Percentiles rank a stretch among this genome's conserved stretches.
These are phyloP conservation scores for Falcunculus frontatus DNA, from an alignment of 2,113 vertebrate genomes.

Conservation along the genomic window DNA sequence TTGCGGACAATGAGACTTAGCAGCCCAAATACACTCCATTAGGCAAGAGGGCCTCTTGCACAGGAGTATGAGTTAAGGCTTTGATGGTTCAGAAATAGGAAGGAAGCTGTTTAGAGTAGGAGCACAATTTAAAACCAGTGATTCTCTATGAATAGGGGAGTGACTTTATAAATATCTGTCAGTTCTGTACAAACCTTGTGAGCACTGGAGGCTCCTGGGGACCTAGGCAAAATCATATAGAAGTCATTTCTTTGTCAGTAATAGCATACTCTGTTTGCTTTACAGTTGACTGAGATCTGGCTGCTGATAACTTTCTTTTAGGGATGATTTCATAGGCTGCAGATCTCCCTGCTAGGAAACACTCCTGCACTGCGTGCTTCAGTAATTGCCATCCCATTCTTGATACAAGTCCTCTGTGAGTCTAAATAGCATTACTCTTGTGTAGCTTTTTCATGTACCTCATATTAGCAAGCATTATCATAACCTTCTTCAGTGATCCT, in stretches of 20 bases:
- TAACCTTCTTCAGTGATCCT: background rate
- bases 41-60: background rate
- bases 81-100: background rate
- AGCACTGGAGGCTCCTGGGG: background rate
- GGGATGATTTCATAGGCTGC: background rate
- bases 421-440: background rate
- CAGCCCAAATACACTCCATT: background rate
- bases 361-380: rapidly evolving
- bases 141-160: background rate
- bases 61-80: background rate
- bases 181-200: background rate
- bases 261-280: background rate
- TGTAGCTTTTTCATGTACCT: background rate
- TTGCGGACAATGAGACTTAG: background rate
- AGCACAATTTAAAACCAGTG: background rate
- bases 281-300: background rate
- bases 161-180: background rate
- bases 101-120: background rate
- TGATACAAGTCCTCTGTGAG: background rate
- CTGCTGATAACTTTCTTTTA: background rate
- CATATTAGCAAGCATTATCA: background rate
- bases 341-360: background rate
- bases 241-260: background rate
- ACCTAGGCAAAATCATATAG: background rate
- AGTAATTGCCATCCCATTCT: background rate